Conservation (phyloP, 1,140 invertebrate genomes). For the Campoletis sonorensis region DNA sequence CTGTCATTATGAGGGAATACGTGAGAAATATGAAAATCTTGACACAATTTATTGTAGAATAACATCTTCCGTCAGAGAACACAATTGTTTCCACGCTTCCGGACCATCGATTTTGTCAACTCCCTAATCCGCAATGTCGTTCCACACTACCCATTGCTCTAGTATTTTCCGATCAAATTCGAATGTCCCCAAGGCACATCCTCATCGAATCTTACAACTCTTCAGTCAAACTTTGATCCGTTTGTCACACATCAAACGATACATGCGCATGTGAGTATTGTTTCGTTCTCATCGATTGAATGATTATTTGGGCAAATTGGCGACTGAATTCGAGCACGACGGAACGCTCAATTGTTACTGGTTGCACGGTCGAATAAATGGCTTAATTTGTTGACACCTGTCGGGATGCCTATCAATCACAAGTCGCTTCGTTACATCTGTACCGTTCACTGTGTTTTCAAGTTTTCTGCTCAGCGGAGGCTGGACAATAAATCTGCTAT, state of each 20-base stretch:
- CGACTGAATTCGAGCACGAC: slow-evolving; percentile 25
- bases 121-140: background rate
- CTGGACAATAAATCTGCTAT: background rate
- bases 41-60: background rate
- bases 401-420: slow-evolving; percentile 15
- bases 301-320: slow-evolving; percentile 34
- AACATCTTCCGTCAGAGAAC: slow-evolving; percentile 7
- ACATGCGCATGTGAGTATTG: too few species aligned
- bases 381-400: slow-evolving; percentile 32
- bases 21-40: too few species aligned
- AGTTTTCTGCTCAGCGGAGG: background rate
- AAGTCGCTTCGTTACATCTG: slow-evolving; percentile 3
- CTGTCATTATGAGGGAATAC: too few species aligned
- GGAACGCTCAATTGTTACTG: slow-evolving; percentile 20
- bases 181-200: background rate
- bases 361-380: slow-evolving; percentile 15
- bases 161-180: slow-evolving; percentile 4
- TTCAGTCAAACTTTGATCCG: background rate
- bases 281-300: background rate
- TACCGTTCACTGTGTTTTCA: background rate
- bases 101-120: background rate
- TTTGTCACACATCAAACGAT: background rate
- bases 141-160: background rate
- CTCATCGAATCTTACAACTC: background rate
- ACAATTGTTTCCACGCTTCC: background rate